These are phyloP conservation scores for Vimba vimba DNA, from an alignment of 2,113 vertebrate genomes.

Conservation along the genomic window DNA sequence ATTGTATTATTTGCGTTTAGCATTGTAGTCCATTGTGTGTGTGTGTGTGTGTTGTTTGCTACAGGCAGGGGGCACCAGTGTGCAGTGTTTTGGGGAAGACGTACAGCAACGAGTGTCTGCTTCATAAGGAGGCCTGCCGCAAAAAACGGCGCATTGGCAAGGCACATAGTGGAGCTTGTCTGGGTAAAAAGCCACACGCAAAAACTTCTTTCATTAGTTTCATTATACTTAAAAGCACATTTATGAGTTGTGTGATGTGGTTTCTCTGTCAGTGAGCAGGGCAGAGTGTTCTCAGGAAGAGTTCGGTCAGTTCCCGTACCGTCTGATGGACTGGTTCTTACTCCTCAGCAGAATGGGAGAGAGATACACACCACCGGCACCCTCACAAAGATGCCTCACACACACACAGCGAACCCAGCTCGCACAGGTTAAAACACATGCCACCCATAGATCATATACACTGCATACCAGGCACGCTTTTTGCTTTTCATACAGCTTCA, in stretches of 20 bases:
- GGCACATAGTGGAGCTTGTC: constrained; percentile 72
- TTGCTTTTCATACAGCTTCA: not conserved
- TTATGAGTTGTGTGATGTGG: not conserved
- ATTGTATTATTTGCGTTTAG: not conserved
- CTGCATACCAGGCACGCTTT: not conserved
- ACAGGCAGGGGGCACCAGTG: constrained; percentile 76
- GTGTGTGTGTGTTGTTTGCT: constrained; percentile 51
- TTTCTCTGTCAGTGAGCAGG: constrained; percentile 58
- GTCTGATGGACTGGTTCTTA: constrained; percentile 75
- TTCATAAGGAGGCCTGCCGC: constrained; percentile 76
- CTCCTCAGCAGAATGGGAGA: constrained; percentile 71
- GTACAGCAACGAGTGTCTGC: constrained; percentile 72
- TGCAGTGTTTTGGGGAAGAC: constrained; percentile 77
- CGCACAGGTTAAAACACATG: constrained; percentile 61
- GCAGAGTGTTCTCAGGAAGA: constrained; percentile 61
- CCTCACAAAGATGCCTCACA: constrained; percentile 65
- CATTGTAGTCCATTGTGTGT: not conserved
- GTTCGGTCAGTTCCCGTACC: constrained; percentile 74
- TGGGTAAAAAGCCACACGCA: constrained; percentile 62
- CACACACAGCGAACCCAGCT: constrained; percentile 59
- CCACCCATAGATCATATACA: not conserved
- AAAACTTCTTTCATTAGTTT: not conserved
- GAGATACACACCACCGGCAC: constrained; percentile 59
- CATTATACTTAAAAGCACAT: not conserved
- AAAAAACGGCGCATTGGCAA: constrained; percentile 70